phyloP scores from a whole-genome alignment of 2,113 vertebrate species.

The Orycteropus afer region DNA sequence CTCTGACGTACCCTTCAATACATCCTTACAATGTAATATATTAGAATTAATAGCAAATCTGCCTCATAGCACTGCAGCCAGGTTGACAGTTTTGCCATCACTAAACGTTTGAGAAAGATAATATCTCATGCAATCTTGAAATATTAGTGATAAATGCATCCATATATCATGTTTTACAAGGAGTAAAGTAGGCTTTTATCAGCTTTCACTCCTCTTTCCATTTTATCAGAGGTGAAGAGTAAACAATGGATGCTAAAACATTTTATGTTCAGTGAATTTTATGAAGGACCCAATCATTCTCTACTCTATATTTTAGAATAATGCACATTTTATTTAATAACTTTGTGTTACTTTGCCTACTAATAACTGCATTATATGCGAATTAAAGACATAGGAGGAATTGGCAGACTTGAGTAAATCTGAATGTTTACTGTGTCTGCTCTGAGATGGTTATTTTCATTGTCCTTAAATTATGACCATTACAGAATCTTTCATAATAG shows the following conservation, averaged over 20 bases:
- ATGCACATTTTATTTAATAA: neutral
- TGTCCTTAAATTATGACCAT: neutral
- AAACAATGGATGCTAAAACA: conserved; percentile 51
- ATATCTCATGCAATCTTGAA: neutral
- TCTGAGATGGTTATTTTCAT: neutral
- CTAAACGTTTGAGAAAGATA: conserved; percentile 51
- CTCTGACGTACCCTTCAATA: neutral
- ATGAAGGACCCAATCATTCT: neutral
- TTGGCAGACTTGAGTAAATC: neutral
- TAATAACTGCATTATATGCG: neutral
- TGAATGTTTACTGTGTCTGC: neutral
- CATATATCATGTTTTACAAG: conserved; percentile 48
- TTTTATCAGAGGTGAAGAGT: conserved; percentile 21
- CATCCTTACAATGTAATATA: conserved; percentile 13
- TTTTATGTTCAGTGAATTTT: conserved; percentile 2
- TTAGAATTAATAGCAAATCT: conserved; percentile 66
- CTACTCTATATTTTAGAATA: neutral
- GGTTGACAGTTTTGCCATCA: conserved; percentile 58
- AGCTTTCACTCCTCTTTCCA: conserved; percentile 14
- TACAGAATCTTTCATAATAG: neutral
- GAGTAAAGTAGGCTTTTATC: conserved; percentile 56
- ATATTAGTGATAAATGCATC: conserved; percentile 65
- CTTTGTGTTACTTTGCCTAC: neutral
- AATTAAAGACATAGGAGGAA: accelerated
- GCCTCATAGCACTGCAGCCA: neutral